Evolutionary conservation across 2,113 vertebrate species (phyloP).

Genomic region (Herpailurus yagouaroundi): DNA sequence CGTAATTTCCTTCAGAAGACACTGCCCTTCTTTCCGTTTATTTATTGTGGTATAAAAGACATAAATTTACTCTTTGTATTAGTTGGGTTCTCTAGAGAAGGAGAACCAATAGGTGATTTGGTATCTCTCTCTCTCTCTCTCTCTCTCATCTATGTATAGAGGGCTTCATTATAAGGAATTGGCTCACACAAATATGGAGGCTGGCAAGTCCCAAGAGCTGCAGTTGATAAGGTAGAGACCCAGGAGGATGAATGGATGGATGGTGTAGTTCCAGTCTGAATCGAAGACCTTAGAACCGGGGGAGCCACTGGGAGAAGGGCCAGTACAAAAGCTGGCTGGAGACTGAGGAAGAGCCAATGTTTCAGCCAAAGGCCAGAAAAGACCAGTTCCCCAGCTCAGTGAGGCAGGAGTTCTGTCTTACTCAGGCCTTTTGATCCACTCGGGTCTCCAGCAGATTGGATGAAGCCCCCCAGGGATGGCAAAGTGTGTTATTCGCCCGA

Average conservation of each 20-base stretch:
- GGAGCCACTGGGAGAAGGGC: not conserved
- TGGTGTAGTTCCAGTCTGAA: not conserved
- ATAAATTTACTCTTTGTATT: not conserved
- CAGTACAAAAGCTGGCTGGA: no score
- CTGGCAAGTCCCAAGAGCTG: not conserved
- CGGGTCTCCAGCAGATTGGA: not conserved
- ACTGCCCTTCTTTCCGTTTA: not conserved
- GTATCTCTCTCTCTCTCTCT: not conserved
- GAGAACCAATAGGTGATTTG: not conserved
- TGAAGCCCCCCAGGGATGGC: not conserved
- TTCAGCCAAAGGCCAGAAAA: not conserved
- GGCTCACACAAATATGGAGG: not conserved
- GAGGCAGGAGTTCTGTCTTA: not conserved
- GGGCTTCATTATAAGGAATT: not conserved
- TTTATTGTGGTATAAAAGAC: not conserved
- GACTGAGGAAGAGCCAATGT: not conserved
- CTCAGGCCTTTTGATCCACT: not conserved
- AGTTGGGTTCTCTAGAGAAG: not conserved
- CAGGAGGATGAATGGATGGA: no score
- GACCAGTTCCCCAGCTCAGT: not conserved
- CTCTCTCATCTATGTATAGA: not conserved
- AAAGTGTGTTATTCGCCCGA: no score
- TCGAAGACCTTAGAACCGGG: not conserved
- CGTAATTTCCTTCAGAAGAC: not conserved
- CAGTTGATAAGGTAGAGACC: not conserved